Percentiles rank a stretch among this genome's conserved stretches.
These are phyloP conservation scores for Corythornis madagascariensis DNA, from an alignment of 2,113 vertebrate genomes.

Conservation along the genomic window DNA sequence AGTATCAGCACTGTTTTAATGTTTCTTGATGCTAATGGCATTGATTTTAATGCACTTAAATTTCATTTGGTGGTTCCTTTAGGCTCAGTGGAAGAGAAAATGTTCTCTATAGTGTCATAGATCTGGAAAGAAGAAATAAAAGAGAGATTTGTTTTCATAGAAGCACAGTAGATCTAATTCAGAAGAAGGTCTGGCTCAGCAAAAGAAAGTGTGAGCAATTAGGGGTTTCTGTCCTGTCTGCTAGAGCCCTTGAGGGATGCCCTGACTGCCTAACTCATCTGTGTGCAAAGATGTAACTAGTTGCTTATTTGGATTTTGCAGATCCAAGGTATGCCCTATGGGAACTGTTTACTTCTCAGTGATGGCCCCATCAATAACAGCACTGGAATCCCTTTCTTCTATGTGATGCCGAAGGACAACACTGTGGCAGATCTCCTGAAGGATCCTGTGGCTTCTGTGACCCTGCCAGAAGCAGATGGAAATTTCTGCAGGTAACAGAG, in stretches of 20 bases:
- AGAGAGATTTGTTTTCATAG: not conserved
- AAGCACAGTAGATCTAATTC: not conserved
- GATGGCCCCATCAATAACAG: slow-evolving; percentile 87
- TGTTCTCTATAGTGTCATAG: not conserved
- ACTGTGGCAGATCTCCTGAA: slow-evolving; percentile 80
- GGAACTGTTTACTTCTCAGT: slow-evolving; percentile 87
- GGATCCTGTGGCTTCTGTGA: slow-evolving; percentile 83
- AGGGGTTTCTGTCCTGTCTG: not conserved
- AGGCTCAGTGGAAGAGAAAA: not conserved
- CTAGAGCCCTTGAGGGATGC: not conserved
- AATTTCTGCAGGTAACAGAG: slow-evolving; percentile 85
- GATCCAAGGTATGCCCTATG: slow-evolving; percentile 88
- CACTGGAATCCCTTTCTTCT: slow-evolving; percentile 89
- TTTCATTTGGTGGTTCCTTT: not conserved
- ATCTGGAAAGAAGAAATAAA: not conserved
- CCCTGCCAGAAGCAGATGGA: slow-evolving; percentile 83
- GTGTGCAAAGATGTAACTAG: not conserved
- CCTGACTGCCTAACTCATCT: rapidly evolving
- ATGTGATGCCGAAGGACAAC: slow-evolving; percentile 82
- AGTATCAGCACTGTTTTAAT: not conserved
- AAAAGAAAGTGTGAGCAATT: not conserved
- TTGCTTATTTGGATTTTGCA: slow-evolving; percentile 58
- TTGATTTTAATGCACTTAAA: not conserved
- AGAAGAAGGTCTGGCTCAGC: not conserved
- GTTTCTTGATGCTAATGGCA: not conserved